Base-by-base conservation (phyloP, 2,797 vertebrate genomes). In the Xenops minutus region DNA sequence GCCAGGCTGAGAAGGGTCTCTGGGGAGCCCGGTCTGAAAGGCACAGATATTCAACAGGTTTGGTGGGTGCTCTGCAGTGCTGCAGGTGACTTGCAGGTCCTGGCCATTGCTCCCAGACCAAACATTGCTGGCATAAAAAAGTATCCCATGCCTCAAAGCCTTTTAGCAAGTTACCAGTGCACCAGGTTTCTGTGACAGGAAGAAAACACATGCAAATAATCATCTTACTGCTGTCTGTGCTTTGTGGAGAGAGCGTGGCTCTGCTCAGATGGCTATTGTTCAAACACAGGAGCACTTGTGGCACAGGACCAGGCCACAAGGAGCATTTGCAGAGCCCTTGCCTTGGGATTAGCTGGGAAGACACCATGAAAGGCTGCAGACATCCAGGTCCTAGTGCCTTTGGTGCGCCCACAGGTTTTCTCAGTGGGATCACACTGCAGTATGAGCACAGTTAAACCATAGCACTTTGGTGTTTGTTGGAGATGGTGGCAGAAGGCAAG, bases 231-330 rank as follows among this genome's bases (percentile, higher is more conserved):
- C 32, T 43, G 6, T 58, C 34, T n/a, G 6, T 56, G 52, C 15
- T 56, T 56, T 5, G 1, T 29, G 68, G 64, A 36, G 51, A 55
- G 46, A 39, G 27, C 55, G 27, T 6, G 9, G 30, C 27, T 87
- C 26, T 85, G 39, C 67, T 89, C 48, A 29, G 10, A 9, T 5
- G 30, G 59, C 34, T 66, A 16, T 16, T 81, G 59, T 7, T 37
- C 44, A 64, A 61, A 73, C 32, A 27, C 0, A 3, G 74, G 49
- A 89, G 7, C 26, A 32, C 14, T 15, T 80, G 32, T 26, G 32
- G 26, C 30, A 22, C 0, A 3, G 55, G 13, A 34, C 8, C 0
- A 0, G 30, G 62, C 39, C 71, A 30, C 0, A 2, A 34, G 23
- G 8, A 64, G 22, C 51, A 12, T 64, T 44, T 78, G 14, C 29